Conservation (phyloP, 2,113 vertebrate genomes). For the Tautogolabrus adspersus region DNA sequence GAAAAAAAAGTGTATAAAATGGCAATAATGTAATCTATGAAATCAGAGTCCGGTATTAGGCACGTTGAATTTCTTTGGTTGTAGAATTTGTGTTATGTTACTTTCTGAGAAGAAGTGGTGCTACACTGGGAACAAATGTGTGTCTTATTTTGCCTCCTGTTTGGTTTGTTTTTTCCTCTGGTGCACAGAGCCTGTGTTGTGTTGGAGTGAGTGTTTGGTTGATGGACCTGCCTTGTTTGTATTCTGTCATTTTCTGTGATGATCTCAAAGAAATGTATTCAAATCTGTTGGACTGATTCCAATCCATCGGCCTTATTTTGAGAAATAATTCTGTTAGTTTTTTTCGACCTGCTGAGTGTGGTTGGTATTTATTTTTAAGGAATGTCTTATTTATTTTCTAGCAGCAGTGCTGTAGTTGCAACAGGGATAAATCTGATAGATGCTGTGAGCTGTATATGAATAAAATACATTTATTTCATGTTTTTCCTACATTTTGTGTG, state of each 20-base stretch:
- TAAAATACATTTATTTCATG: conserved; percentile 38
- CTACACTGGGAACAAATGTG: not conserved
- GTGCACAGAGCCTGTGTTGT: not conserved
- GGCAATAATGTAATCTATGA: no score
- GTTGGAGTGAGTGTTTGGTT: not conserved
- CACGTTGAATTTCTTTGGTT: no score
- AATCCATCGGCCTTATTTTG: not conserved
- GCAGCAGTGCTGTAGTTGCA: not conserved
- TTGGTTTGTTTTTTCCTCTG: conserved; percentile 1
- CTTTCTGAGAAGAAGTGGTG: not conserved
- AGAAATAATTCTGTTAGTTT: not conserved
- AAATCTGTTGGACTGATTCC: not conserved
- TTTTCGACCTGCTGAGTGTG: conserved; percentile 31
- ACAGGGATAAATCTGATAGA: not conserved
- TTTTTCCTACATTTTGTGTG: not conserved
- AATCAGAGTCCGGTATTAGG: no score
- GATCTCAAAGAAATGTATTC: not conserved
- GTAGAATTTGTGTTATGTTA: not conserved
- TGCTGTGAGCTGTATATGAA: conserved; percentile 41
- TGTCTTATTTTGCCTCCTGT: not conserved
- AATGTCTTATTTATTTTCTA: conserved; percentile 59
- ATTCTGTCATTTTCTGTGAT: not conserved
- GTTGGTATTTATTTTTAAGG: conserved; percentile 63
- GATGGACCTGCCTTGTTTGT: conserved; percentile 10
- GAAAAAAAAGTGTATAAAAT: no score